Conservation (phyloP, 2,113 vertebrate species). For the Sorex fumeus region DNA sequence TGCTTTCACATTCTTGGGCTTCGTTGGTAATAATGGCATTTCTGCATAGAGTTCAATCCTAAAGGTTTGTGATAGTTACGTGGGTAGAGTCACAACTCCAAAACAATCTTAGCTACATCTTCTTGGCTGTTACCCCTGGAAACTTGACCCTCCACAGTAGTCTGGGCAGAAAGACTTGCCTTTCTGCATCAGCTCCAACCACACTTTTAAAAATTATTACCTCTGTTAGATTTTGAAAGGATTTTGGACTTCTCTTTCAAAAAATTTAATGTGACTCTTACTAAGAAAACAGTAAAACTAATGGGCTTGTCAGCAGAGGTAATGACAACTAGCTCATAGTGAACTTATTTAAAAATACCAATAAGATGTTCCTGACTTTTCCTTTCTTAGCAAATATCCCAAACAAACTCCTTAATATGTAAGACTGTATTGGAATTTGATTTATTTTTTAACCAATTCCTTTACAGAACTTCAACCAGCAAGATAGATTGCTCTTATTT, state of each 20-base stretch:
- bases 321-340: neutral
- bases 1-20: neutral
- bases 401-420: neutral
- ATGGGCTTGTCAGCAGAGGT: neutral
- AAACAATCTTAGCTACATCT: neutral
- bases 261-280: neutral
- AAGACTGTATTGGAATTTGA: neutral
- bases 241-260: neutral
- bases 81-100: neutral
- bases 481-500: neutral
- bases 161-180: neutral
- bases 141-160: neutral
- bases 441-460: neutral
- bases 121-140: neutral
- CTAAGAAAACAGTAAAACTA: neutral
- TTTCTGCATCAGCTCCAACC: neutral
- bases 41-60: too few relatives aligned
- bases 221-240: too few relatives aligned
- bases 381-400: rapidly evolving
- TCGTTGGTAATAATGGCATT: neutral
- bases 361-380: neutral
- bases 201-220: too few relatives aligned
- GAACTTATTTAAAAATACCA: neutral
- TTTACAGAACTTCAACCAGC: neutral
- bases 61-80: neutral